Evolutionary conservation across 2,888 invertebrate genomes (phyloP).

Genomic region (Blastobasis lacticolella): DNA sequence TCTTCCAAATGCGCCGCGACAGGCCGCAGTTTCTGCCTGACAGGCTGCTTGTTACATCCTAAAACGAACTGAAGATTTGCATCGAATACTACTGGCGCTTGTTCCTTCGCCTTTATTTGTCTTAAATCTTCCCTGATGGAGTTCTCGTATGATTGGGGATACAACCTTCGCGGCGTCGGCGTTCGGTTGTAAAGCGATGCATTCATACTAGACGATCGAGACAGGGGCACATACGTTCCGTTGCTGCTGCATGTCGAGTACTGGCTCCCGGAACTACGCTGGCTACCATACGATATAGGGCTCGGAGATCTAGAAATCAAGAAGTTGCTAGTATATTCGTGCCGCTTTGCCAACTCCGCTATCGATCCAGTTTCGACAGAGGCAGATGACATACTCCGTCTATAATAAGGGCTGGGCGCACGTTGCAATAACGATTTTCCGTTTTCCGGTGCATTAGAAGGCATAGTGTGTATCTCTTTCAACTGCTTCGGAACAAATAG

Average conservation of each 20-base stretch:
- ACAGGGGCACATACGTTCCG: constrained; percentile 54
- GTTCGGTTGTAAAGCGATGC: constrained; percentile 54
- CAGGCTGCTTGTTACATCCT: constrained; percentile 81
- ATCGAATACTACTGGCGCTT: constrained; percentile 86
- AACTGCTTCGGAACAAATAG: constrained; percentile 58
- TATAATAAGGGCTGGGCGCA: constrained; percentile 55
- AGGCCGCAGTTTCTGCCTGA: constrained; percentile 79
- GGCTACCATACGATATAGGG: constrained; percentile 61
- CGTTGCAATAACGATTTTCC: constrained; percentile 41
- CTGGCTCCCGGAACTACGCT: constrained; percentile 55
- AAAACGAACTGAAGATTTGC: constrained; percentile 87
- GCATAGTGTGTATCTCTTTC: constrained; percentile 57
- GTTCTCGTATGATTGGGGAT: constrained; percentile 75
- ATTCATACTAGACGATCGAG: constrained; percentile 58
- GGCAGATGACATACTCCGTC: constrained; percentile 49
- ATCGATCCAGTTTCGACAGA: constrained; percentile 67
- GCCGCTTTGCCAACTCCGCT: constrained; percentile 61
- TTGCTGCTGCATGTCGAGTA: constrained; percentile 68
- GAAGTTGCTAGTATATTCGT: constrained; percentile 41
- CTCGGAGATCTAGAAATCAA: constrained; percentile 74
- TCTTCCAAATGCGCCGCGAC: constrained; percentile 85
- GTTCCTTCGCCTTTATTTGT: constrained; percentile 78
- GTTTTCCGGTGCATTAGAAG: constrained; percentile 36
- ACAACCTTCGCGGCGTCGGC: constrained; percentile 78
- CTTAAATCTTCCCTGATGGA: constrained; percentile 67